phyloP scores from a whole-genome alignment of 2,113 vertebrate species.

The Nothocercus julius region DNA sequence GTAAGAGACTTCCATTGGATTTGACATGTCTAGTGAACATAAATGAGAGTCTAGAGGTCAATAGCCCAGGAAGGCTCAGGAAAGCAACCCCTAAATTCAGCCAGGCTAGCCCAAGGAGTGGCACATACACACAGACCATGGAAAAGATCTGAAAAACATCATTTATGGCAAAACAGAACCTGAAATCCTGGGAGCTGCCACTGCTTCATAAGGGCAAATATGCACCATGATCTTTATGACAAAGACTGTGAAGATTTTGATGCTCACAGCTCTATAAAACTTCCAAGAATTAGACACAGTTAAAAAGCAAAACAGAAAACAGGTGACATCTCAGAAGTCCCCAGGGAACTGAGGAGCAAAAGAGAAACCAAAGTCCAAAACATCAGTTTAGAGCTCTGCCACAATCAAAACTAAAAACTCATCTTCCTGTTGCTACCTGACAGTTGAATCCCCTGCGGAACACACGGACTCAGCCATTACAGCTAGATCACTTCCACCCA shows the following conservation, averaged over 20 bases:
- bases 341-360: neutral
- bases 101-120: neutral
- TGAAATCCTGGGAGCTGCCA: neutral
- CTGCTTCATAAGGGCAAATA: neutral
- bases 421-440: neutral
- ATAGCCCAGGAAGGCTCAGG: neutral
- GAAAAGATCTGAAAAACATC: neutral
- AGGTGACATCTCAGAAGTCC: neutral
- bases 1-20: neutral
- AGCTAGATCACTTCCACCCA: neutral
- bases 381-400: neutral
- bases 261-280: neutral
- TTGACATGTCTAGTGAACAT: rapidly evolving
- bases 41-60: neutral
- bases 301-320: neutral
- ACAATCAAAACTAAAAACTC: neutral
- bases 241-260: neutral
- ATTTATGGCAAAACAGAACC: neutral
- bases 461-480: rapidly evolving
- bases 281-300: neutral
- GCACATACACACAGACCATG: rapidly evolving
- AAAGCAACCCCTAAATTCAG: neutral
- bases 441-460: neutral
- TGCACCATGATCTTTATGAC: too few relatives aligned
- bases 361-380: neutral